Evolutionary conservation across 2,113 vertebrate species (phyloP).

Genomic region (Pterocles gutturalis): DNA sequence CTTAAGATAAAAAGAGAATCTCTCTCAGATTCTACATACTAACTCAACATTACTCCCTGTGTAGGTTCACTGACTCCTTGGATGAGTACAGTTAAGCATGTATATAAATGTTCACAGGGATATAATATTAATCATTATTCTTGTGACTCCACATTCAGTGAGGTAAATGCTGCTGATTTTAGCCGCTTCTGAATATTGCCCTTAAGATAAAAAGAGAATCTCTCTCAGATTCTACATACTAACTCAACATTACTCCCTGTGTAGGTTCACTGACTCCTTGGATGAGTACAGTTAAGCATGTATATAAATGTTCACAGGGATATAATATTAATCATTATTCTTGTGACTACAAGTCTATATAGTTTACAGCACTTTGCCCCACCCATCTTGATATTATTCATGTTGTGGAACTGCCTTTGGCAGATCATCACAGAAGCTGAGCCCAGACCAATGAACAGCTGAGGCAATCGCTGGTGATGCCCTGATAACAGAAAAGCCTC

Average conservation of each 20-base stretch:
- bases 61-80: background rate
- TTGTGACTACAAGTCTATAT: background rate
- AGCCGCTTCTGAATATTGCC: background rate
- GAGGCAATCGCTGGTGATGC: background rate
- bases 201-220: background rate
- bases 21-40: background rate
- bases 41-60: background rate
- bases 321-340: background rate
- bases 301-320: background rate
- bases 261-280: background rate
- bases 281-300: background rate
- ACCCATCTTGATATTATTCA: background rate
- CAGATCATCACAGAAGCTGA: background rate
- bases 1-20: background rate
- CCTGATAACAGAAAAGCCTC: background rate
- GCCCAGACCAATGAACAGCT: background rate
- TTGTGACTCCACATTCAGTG: background rate
- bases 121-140: background rate
- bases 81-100: background rate
- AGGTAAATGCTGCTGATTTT: background rate
- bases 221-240: background rate
- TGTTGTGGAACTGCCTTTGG: background rate
- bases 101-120: background rate
- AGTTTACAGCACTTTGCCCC: background rate
- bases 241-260: background rate